Evolutionary conservation across 2,888 invertebrate species (phyloP), one percentile per base, ranked within the genome.

Genomic region (Andrena haemorrhoa): DNA sequence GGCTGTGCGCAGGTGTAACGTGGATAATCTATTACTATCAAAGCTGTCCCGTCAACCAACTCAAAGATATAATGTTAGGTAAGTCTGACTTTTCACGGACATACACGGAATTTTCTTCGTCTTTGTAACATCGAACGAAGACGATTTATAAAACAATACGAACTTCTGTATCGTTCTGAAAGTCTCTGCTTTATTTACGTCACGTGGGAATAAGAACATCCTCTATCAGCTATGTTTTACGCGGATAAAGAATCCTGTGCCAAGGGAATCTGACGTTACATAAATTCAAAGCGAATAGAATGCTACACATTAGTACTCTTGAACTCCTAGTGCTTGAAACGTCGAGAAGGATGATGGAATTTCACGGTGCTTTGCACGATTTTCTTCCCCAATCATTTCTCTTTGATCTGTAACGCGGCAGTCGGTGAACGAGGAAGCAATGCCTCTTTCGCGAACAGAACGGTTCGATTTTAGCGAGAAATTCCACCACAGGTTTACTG

Each of bases 1-100:
- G 97, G 97, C 94, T 97, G 89, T 95, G 96, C 66, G 95, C 96
- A 85, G 97, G 97, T 80, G 95, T 96, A 75, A 95, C 96, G 78
- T 97, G 97, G 97, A 94, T 97, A 80, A 94, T 95, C 47, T 94
- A 95, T 89, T 96, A 96, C 93, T 97, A 97, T 94, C 94, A 95
- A 86, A 95, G 95, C 79, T 97, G 97, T 92, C 95, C 96, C 74
- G 95, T 96, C 83, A 96, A 96, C 85, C 95, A 95, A 90, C 96
- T 96, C 81, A 97, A 97, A 93, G 96, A 96, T 93, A 95, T 96
- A 84, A 95, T 97, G 91, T 94, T 97, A 93, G 97, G 97, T 97
- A 95, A 95, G 94, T 93, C 26, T 26, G 29, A 53, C 41, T 64
- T 70, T 31, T n/a, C 41, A 2, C 2, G 6, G 10, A 20, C n/a